A percentile compares a stretch with the other conserved stretches of the same genome.
phyloP scores from a whole-genome alignment of 2,113 vertebrate species.

The Cygnus atratus region DNA sequence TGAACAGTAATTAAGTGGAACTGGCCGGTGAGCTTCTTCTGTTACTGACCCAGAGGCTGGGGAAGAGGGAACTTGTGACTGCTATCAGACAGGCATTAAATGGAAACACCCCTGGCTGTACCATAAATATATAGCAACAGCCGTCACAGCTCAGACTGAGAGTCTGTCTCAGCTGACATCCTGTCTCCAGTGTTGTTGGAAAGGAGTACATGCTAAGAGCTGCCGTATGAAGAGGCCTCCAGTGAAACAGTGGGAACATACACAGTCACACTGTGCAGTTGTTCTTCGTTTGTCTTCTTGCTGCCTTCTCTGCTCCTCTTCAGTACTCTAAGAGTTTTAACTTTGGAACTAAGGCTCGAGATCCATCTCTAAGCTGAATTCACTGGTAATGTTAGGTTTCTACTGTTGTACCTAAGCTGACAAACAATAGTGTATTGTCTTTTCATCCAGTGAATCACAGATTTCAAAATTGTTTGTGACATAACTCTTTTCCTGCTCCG shows the following conservation, averaged over 20 bases:
- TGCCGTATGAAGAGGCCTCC: background rate
- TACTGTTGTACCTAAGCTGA: background rate
- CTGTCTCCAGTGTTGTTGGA: background rate
- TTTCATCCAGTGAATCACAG: background rate
- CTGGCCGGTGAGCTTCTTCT: background rate
- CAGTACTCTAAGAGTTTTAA: background rate
- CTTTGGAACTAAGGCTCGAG: background rate
- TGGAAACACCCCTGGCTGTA: background rate
- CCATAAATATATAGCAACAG: background rate
- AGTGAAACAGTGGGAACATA: background rate
- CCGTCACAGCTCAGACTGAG: background rate
- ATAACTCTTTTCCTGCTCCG: background rate
- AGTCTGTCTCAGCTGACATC: background rate
- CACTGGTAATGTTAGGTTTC: background rate
- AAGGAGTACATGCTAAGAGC: background rate
- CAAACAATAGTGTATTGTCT: background rate
- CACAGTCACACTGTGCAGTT: background rate
- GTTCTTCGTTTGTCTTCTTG: background rate
- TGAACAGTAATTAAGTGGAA: constrained; percentile 14
- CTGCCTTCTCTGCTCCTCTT: background rate
- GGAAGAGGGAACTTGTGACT: constrained; percentile 24
- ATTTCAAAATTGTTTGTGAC: rapidly evolving
- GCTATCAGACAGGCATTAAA: background rate
- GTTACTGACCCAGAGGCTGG: background rate
- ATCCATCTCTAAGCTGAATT: background rate